These are phyloP conservation scores for Megathymus violae DNA, from an alignment of 1,140 invertebrate species.

Conservation along the genomic window DNA sequence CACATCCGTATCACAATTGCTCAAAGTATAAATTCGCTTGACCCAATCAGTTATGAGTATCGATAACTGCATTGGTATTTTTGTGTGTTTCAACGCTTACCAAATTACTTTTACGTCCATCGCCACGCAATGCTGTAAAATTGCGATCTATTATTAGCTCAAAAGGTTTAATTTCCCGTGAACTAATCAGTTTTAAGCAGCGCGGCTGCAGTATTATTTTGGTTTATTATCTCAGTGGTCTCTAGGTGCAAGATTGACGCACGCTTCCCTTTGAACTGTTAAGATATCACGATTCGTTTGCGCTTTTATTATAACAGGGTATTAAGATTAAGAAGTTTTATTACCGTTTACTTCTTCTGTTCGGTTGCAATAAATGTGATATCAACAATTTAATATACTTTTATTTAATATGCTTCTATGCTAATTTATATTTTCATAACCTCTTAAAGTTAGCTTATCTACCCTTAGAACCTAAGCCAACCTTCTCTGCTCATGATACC, in stretches of 20 bases:
- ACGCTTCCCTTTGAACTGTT: not conserved
- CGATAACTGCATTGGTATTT: not conserved
- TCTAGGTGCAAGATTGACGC: conserved; percentile 5
- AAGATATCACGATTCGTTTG: not conserved
- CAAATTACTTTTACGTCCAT: not conserved
- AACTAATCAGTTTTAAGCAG: not conserved
- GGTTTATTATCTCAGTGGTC: not conserved
- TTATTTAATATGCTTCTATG: too few relatives aligned
- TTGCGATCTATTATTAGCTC: not conserved
- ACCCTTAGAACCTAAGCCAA: too few relatives aligned
- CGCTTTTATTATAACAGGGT: not conserved
- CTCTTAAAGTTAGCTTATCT: too few relatives aligned
- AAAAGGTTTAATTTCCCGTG: not conserved
- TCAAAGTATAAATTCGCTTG: not conserved
- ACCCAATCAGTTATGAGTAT: not conserved
- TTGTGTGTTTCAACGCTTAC: conserved; percentile 1
- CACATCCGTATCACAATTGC: not conserved
- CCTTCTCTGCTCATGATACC: too few relatives aligned
- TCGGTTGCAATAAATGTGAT: too few relatives aligned
- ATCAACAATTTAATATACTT: too few relatives aligned
- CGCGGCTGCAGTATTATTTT: not conserved
- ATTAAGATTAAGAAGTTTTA: too few relatives aligned
- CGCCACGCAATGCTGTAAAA: not conserved
- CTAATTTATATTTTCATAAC: too few relatives aligned
- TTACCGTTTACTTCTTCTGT: too few relatives aligned